A percentile compares a stretch with the other conserved stretches of the same genome.
Conservation (phyloP, 2,888 invertebrate genomes). For the Trimorus sp. region DNA sequence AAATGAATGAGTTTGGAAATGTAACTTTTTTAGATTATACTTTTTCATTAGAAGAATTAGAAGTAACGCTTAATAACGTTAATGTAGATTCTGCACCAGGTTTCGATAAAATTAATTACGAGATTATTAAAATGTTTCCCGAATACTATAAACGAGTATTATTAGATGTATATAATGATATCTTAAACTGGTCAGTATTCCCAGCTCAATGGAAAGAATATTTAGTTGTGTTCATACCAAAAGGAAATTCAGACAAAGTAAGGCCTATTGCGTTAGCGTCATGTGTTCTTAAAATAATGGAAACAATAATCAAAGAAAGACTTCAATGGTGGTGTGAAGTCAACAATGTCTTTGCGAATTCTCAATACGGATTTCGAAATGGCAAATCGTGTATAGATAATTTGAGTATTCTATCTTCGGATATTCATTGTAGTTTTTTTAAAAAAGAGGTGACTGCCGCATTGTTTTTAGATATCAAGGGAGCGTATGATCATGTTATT, state of each 20-base stretch:
- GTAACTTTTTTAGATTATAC: not conserved
- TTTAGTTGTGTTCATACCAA: slow-evolving; percentile 60
- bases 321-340: slow-evolving; percentile 39
- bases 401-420: slow-evolving; percentile 4
- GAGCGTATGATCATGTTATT: slow-evolving; percentile 49
- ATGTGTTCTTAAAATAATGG: slow-evolving; percentile 47
- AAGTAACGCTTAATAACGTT: slow-evolving; percentile 8
- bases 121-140: slow-evolving; percentile 24
- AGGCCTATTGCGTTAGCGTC: slow-evolving; percentile 61
- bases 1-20: not conserved
- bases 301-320: slow-evolving; percentile 50
- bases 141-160: slow-evolving; percentile 34
- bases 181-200: slow-evolving; percentile 18
- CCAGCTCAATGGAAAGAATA: slow-evolving; percentile 43
- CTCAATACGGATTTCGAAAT: slow-evolving; percentile 28
- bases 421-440: slow-evolving; percentile 32
- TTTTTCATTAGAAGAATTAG: slow-evolving; percentile 33
- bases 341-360: not conserved
- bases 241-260: slow-evolving; percentile 41
- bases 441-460: slow-evolving; percentile 10
- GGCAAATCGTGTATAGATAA: slow-evolving; percentile 27
- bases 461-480: slow-evolving; percentile 38
- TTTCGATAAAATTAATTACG: slow-evolving; percentile 45
- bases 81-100: slow-evolving; percentile 43
- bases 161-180: slow-evolving; percentile 40